These are phyloP conservation scores for Periophthalmus modestus DNA, from an alignment of 2,113 vertebrate genomes.

Conservation along the genomic window DNA sequence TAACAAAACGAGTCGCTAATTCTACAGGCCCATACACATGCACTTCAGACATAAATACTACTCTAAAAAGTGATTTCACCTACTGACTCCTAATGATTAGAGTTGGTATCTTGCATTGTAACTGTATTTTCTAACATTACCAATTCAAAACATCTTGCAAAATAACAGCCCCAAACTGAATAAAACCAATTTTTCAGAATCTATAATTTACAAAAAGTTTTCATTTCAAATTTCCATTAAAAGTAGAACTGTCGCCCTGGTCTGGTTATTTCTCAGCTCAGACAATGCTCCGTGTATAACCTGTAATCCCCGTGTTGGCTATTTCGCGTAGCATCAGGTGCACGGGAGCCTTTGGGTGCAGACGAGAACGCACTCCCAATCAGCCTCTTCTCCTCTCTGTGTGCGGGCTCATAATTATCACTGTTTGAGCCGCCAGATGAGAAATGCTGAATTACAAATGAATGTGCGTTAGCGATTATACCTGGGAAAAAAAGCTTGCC, in stretches of 20 bases:
- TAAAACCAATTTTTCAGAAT: not conserved
- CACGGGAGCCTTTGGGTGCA: slow-evolving; percentile 36
- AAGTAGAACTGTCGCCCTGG: not conserved
- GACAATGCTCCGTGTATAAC: not conserved
- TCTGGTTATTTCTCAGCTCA: not conserved
- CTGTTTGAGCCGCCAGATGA: slow-evolving; percentile 16
- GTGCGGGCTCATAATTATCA: slow-evolving; percentile 20
- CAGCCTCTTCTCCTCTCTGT: slow-evolving; percentile 8
- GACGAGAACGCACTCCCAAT: slow-evolving; percentile 40
- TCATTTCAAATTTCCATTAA: not conserved
- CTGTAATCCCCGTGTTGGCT: not conserved
- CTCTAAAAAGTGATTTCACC: too few species aligned
- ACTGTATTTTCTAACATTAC: too few species aligned
- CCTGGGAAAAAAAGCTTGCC: slow-evolving; percentile 18
- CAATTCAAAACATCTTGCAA: not conserved
- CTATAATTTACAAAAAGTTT: not conserved
- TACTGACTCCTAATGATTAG: too few species aligned
- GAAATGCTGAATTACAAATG: slow-evolving; percentile 25
- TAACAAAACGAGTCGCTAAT: too few species aligned
- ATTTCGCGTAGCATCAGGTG: slow-evolving; percentile 45
- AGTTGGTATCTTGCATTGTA: too few species aligned
- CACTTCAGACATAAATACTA: too few species aligned
- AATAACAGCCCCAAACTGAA: not conserved
- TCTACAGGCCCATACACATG: too few species aligned
- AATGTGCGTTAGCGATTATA: slow-evolving; percentile 32